Conservation (phyloP, 2,888 invertebrate genomes). For the Patella depressa region DNA sequence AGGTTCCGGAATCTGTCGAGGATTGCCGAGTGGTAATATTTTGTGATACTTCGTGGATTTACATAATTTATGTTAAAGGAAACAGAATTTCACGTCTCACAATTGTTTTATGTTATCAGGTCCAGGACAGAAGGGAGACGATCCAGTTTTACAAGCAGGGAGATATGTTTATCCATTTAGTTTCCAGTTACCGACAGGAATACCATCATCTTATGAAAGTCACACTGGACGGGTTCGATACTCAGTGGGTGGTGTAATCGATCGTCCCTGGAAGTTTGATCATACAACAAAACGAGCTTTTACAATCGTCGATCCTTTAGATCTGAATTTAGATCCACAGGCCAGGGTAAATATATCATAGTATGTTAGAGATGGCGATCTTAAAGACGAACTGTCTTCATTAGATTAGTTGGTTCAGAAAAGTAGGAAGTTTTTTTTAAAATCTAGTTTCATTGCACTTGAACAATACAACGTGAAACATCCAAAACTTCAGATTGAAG, state of each 20-base stretch:
- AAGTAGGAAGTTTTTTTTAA: too few species aligned
- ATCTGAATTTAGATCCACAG: slow-evolving; percentile 77
- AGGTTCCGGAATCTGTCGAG: too few species aligned
- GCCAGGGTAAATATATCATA: slow-evolving; percentile 40
- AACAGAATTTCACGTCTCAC: too few species aligned
- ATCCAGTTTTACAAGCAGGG: slow-evolving; percentile 77
- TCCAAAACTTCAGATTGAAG: too few species aligned
- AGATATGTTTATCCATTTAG: slow-evolving; percentile 84
- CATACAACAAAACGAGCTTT: slow-evolving; percentile 86
- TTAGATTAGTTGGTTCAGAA: too few species aligned
- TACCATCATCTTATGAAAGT: slow-evolving; percentile 58
- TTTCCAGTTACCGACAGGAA: slow-evolving; percentile 77
- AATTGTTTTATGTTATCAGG: background rate
- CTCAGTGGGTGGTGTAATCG: slow-evolving; percentile 83
- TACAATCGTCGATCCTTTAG: slow-evolving; percentile 84
- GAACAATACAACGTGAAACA: too few species aligned
- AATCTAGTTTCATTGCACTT: too few species aligned
- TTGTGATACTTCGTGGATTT: too few species aligned
- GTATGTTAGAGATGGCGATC: too few species aligned
- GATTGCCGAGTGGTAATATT: too few species aligned
- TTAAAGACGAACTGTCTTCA: too few species aligned
- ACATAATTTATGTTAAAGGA: too few species aligned
- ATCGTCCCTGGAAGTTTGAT: slow-evolving; percentile 87
- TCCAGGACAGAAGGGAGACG: slow-evolving; percentile 22
- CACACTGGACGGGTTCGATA: slow-evolving; percentile 80